A percentile compares a stretch with the other conserved stretches of the same genome.
Evolutionary conservation across 2,113 vertebrate species (phyloP).

Genomic region (Lonchura striata): DNA sequence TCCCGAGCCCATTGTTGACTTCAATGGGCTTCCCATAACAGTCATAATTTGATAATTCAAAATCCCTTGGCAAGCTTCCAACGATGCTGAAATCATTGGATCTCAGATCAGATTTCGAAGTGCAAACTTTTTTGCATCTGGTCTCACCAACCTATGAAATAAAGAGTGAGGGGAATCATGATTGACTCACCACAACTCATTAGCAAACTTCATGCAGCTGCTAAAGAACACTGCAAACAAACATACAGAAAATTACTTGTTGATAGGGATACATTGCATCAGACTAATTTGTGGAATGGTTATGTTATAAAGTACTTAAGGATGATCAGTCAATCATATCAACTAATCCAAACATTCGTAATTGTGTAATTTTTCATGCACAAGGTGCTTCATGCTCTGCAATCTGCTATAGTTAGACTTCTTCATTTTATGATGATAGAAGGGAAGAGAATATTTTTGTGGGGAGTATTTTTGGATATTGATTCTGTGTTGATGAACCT

Average conservation of each 20-base stretch:
- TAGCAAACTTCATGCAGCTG: conserved; percentile 21
- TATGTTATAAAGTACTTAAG: conserved; percentile 14
- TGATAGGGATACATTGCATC: conserved; percentile 21
- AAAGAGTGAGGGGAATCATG: conserved; percentile 32
- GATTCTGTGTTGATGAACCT: neutral
- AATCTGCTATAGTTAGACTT: neutral
- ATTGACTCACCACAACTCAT: neutral
- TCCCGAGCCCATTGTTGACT: conserved; percentile 80
- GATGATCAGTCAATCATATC: conserved; percentile 28
- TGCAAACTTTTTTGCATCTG: conserved; percentile 98
- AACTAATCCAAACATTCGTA: conserved; percentile 32
- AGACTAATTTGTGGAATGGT: conserved; percentile 41
- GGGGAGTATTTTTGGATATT: neutral
- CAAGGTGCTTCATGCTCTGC: neutral
- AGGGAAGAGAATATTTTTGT: neutral
- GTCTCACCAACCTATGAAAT: conserved; percentile 89
- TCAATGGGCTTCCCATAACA: conserved; percentile 97
- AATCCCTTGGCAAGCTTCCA: conserved; percentile 96
- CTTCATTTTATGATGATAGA: neutral
- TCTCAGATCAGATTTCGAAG: conserved; percentile 96
- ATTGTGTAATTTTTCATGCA: conserved; percentile 10
- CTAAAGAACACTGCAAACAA: conserved; percentile 35
- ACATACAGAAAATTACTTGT: conserved; percentile 43
- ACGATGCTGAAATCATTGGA: conserved; percentile 99
- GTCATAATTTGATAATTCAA: conserved; percentile 98